Conservation (phyloP, 2,797 vertebrate genomes). For the Sebastes oblongus region DNA sequence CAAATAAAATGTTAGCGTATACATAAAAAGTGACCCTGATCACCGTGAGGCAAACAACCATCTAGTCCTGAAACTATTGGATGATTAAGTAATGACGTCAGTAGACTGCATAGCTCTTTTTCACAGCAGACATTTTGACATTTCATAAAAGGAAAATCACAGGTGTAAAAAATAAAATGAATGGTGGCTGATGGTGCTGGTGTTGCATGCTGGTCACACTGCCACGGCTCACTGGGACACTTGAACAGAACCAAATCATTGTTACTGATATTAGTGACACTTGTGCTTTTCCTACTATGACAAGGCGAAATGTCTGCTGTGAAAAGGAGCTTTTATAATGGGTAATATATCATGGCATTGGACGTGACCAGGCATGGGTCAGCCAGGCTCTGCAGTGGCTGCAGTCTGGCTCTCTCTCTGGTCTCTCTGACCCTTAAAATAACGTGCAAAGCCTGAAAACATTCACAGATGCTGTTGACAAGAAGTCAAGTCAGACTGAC, state of each 20-base stretch:
- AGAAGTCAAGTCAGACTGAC: constrained; percentile 31
- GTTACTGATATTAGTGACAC: background rate
- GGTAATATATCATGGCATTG: background rate
- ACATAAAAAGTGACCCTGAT: background rate
- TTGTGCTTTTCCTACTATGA: background rate
- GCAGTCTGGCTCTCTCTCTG: constrained; percentile 19
- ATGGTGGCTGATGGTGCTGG: background rate
- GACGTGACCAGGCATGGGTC: constrained; percentile 61
- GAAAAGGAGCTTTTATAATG: background rate
- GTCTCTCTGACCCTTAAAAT: constrained; percentile 60
- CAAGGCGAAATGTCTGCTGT: background rate
- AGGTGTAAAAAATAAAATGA: background rate
- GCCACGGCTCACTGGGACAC: background rate
- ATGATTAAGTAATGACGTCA: too few relatives aligned
- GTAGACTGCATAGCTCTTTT: background rate
- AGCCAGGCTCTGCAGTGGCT: constrained; percentile 38
- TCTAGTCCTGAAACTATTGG: background rate
- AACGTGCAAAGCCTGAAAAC: constrained; percentile 69
- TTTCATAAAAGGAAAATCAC: background rate
- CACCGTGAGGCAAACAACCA: background rate
- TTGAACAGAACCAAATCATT: background rate
- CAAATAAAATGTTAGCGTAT: background rate
- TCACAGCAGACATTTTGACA: background rate
- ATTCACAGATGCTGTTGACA: constrained; percentile 55
- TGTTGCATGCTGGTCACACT: background rate